Evolutionary conservation across 2,797 vertebrate genomes (phyloP), one percentile per base, ranked within the genome.

Genomic region (Pangasius sanitwongsei): DNA sequence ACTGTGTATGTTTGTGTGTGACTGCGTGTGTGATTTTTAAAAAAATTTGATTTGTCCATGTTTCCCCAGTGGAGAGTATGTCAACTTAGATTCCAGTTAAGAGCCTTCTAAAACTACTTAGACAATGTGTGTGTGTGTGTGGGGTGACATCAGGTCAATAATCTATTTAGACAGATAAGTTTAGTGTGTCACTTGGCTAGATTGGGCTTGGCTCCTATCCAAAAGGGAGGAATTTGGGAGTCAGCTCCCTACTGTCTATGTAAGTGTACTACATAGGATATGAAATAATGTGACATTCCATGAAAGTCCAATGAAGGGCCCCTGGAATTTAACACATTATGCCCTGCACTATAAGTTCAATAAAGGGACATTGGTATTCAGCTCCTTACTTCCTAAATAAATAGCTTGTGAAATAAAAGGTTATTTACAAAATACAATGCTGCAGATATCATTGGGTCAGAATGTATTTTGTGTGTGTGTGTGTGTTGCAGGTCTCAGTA

Each of bases 401-500:
- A 69, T 31, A 69, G 18, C 3, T 1, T 72, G 34, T 20, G 18
- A 72, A 31, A 31, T 69, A 31, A 65, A 74, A 41, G 23, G 11
- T 48, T 28, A 75, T 48, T 48, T 28, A 75, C 23, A 72, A 48
- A 28, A 48, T 28, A 75, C 25, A n/a, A 77, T 50, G 12, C 44
- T 0, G 23, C 72, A 48, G 72, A 48, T 75, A 5, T 75, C 28
- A 48, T 31, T 72, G 34, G 15, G 67, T 44, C 70, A 74, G 34
- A 44, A 72, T 72, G 34, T 72, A 72, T 31, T 74, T 34, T 37
- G 41, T 82, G 25, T 3, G 72, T 48, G 72, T 48, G 74, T 50
- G 44, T 13, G 75, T n/a, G 12, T 57, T 28, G 83, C 69, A 34
- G 37, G 70, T 86, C 48, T 78, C 57, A 83, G 59, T 80, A 86